A percentile compares a stretch with the other conserved stretches of the same genome.
Evolutionary conservation across 2,113 vertebrate genomes (phyloP).

Genomic region (Malurus melanocephalus): DNA sequence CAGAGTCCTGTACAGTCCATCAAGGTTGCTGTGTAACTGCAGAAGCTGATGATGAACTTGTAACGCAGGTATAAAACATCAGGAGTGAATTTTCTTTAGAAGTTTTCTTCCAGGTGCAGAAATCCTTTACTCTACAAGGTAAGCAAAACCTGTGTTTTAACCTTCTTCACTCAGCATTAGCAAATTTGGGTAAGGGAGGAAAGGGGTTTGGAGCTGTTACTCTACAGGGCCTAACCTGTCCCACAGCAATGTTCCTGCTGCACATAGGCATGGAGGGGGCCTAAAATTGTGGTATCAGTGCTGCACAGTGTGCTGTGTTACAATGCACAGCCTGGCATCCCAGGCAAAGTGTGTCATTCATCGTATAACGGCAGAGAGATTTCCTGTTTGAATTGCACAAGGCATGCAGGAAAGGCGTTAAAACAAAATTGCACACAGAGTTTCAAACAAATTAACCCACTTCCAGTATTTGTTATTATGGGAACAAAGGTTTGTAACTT

Average conservation of each 20-base stretch:
- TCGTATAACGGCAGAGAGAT: background rate
- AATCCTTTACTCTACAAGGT: background rate
- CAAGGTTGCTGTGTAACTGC: background rate
- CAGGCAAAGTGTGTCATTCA: background rate
- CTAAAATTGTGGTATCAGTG: background rate
- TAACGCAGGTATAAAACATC: background rate
- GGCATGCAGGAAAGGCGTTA: background rate
- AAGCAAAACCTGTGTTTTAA: background rate
- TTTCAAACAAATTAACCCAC: background rate
- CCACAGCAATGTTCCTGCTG: background rate
- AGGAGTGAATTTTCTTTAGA: background rate
- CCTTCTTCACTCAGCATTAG: background rate
- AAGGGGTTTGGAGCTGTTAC: background rate
- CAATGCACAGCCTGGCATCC: background rate
- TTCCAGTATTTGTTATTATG: background rate
- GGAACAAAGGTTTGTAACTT: background rate
- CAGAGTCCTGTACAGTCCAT: background rate
- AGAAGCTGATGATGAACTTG: fast-evolving
- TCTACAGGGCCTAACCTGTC: background rate
- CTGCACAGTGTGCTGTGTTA: background rate
- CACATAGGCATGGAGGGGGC: background rate
- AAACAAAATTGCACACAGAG: background rate
- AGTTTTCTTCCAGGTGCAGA: background rate
- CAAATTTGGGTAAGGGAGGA: background rate
- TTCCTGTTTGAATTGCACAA: background rate